Percentiles rank a stretch among this genome's conserved stretches.
Evolutionary conservation across 2,113 vertebrate genomes (phyloP).

Genomic region (Glareola pratincola): DNA sequence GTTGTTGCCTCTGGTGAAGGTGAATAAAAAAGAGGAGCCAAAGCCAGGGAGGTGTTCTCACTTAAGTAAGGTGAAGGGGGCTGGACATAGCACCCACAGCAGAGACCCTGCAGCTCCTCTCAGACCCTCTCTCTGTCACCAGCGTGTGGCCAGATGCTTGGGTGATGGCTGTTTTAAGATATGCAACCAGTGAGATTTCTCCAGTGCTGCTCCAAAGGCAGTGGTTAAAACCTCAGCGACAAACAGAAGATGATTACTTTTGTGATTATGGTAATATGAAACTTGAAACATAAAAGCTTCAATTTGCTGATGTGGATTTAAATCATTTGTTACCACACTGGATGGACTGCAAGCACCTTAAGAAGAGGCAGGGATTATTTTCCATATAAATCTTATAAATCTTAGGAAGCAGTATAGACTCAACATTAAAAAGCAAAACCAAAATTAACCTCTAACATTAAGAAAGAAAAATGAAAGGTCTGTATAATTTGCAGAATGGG

Average conservation of each 20-base stretch:
- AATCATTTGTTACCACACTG: neutral
- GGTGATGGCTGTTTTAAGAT: neutral
- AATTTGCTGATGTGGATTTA: neutral
- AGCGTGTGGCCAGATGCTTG: neutral
- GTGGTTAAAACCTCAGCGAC: neutral
- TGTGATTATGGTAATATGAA: neutral
- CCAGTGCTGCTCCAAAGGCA: neutral
- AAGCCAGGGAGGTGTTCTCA: neutral
- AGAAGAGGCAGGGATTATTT: neutral
- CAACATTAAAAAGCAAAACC: neutral
- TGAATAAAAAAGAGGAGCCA: neutral
- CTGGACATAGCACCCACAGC: rapidly evolving
- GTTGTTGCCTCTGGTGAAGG: neutral
- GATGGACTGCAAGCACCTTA: neutral
- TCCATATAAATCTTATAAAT: neutral
- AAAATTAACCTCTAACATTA: neutral
- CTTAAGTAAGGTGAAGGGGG: neutral
- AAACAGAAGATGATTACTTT: neutral
- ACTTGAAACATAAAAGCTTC: neutral
- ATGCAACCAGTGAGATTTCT: neutral
- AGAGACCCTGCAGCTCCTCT: neutral
- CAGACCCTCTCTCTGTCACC: neutral
- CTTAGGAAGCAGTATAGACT: neutral
- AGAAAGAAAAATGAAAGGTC: neutral
- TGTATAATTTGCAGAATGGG: neutral